Conservation (phyloP, 2,113 vertebrate species). For the Centropristis striata region DNA sequence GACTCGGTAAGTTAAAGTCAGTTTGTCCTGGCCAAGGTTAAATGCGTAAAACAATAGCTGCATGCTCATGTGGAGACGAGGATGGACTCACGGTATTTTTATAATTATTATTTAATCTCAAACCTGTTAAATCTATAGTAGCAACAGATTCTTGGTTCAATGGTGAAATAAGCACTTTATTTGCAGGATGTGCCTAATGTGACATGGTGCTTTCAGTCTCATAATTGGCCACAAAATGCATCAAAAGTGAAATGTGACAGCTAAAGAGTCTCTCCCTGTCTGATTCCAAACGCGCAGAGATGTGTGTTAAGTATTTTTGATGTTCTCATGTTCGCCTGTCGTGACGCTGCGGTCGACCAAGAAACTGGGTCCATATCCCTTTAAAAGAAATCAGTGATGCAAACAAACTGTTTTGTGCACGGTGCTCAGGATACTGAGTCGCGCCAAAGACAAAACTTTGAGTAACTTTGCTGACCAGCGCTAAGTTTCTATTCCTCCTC, state of each 20-base stretch:
- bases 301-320: conserved; percentile 56
- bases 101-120: background rate
- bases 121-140: background rate
- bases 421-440: conserved; percentile 71
- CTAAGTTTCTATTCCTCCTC: conserved; percentile 56
- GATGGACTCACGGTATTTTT: background rate
- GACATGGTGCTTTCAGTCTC: conserved; percentile 19
- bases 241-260: conserved; percentile 44
- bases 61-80: background rate
- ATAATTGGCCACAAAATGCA: conserved; percentile 45
- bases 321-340: conserved; percentile 66
- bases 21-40: conserved; percentile 57
- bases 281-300: conserved; percentile 29
- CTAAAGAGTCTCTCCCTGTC: conserved; percentile 1
- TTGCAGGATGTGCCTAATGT: conserved; percentile 16
- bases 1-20: conserved; percentile 23
- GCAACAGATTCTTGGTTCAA: background rate
- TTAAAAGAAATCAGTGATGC: conserved; percentile 82
- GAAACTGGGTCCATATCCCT: conserved; percentile 81
- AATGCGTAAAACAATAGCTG: conserved; percentile 17
- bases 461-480: conserved; percentile 76
- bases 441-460: conserved; percentile 84
- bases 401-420: conserved; percentile 80
- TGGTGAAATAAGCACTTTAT: background rate
- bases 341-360: conserved; percentile 78